These are phyloP conservation scores for Vimba vimba DNA, from an alignment of 2,113 vertebrate species.

Conservation along the genomic window DNA sequence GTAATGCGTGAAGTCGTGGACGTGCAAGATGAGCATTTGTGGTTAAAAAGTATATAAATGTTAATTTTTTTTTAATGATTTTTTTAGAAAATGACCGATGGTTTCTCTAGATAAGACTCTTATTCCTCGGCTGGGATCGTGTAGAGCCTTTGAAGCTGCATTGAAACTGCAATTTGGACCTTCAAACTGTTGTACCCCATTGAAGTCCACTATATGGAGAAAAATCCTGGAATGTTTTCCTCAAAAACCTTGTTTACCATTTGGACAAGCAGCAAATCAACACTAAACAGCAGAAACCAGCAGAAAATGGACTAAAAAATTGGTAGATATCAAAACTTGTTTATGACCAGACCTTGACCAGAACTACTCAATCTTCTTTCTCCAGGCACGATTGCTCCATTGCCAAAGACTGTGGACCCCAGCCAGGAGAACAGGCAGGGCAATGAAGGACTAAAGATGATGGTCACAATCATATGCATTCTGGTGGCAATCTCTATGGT, in stretches of 20 bases:
- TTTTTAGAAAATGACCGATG: no score
- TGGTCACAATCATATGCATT: conserved; percentile 96
- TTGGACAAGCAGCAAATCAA: not conserved
- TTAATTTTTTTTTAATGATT: no score
- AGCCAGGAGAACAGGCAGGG: conserved; percentile 90
- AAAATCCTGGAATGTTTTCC: no score
- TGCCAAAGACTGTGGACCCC: conserved; percentile 91
- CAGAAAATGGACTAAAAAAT: not conserved
- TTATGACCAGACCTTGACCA: not conserved
- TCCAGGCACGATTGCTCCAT: conserved; percentile 94
- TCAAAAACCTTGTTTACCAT: not conserved
- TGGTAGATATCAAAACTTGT: not conserved
- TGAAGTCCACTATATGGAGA: no score
- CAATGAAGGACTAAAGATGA: conserved; percentile 95
- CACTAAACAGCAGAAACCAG: not conserved
- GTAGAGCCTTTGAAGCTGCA: no score
- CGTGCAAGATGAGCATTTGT: no score
- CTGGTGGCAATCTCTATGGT: conserved; percentile 89
- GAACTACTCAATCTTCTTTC: conserved; percentile 34
- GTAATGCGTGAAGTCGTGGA: no score
- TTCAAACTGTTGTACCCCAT: rapidly evolving
- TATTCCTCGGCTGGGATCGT: no score
- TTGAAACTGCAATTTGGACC: no score
- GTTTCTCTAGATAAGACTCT: no score
- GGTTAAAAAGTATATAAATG: no score